Conservation (phyloP, 2,113 vertebrate species). For the Coracopsis vasa region DNA sequence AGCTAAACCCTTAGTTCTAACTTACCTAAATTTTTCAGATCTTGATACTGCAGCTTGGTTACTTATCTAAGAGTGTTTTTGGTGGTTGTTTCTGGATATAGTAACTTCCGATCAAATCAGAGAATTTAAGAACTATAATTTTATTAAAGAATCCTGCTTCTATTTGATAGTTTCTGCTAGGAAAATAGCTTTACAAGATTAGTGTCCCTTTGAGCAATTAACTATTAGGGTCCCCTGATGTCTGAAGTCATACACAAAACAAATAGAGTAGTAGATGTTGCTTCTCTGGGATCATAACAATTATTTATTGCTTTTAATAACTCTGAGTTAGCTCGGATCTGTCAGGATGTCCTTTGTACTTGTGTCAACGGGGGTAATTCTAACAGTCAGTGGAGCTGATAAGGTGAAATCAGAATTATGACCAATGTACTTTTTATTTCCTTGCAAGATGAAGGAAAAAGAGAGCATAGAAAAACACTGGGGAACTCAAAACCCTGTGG, state of each 20-base stretch:
- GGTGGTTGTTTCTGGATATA: not conserved
- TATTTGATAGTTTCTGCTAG: conserved; percentile 67
- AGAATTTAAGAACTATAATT: conserved; percentile 4
- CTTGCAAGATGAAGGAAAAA: not conserved
- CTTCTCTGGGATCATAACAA: conserved; percentile 55
- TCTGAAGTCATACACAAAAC: conserved; percentile 66
- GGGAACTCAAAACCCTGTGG: not conserved
- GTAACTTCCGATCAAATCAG: not conserved
- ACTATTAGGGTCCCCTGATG: conserved; percentile 66
- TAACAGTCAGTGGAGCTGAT: not conserved
- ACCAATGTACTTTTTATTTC: not conserved
- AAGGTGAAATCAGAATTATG: conserved; percentile 13
- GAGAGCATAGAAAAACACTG: not conserved
- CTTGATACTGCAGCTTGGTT: not conserved
- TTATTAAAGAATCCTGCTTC: conserved; percentile 33
- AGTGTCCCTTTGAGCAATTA: conserved; percentile 75
- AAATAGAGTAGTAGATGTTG: conserved; percentile 49
- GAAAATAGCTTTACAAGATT: conserved; percentile 38
- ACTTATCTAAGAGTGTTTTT: not conserved
- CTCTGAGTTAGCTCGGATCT: conserved; percentile 56
- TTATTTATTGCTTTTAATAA: conserved; percentile 86
- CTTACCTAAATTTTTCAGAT: not conserved
- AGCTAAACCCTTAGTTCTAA: not conserved
- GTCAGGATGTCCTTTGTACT: not conserved
- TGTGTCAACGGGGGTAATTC: not conserved